Percentiles rank a stretch among this genome's conserved stretches.
Evolutionary conservation across 2,113 vertebrate genomes (phyloP).

Genomic region (Camarhynchus parvulus): DNA sequence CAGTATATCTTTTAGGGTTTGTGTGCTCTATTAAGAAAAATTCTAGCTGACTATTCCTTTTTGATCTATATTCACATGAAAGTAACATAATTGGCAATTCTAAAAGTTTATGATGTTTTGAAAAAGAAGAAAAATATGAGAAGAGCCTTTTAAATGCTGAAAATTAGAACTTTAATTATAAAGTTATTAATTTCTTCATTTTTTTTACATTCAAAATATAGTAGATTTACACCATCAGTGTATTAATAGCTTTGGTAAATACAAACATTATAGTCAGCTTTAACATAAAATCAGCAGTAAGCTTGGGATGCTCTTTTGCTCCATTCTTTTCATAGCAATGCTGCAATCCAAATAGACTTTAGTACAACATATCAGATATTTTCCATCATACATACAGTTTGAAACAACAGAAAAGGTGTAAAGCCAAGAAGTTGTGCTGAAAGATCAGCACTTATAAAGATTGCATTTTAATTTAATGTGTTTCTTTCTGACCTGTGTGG

Average conservation of each 20-base stretch:
- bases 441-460: neutral
- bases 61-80: neutral
- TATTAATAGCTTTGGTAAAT: slow-evolving; percentile 45
- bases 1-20: neutral
- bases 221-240: neutral
- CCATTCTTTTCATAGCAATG: neutral
- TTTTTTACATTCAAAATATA: neutral
- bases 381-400: neutral
- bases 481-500: neutral
- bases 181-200: neutral
- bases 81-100: neutral
- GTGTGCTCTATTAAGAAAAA: neutral
- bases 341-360: neutral
- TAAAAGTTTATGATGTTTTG: neutral
- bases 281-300: neutral
- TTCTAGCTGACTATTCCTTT: neutral
- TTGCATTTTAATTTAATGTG: neutral
- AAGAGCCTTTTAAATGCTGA: slow-evolving; percentile 10
- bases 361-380: neutral
- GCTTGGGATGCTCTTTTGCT: neutral
- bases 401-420: neutral
- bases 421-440: neutral
- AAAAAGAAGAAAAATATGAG: neutral
- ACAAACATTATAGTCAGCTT: slow-evolving; percentile 1
- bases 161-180: slow-evolving; percentile 51